These are phyloP conservation scores for Steatocranus sp. DNA, from an alignment of 2,797 vertebrate species.

Conservation along the genomic window DNA sequence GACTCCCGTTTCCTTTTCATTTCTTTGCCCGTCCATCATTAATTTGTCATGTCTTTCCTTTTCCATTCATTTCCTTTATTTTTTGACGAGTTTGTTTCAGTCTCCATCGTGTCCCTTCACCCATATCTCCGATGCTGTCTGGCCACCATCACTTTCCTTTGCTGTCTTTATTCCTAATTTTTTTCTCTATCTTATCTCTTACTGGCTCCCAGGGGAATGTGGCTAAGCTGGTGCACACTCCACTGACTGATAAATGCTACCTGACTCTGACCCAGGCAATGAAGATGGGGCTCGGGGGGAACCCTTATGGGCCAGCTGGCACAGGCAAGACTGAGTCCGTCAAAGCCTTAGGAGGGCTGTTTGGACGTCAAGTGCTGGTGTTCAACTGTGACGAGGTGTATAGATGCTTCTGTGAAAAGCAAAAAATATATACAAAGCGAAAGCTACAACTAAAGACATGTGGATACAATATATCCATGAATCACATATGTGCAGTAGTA, in stretches of 20 bases:
- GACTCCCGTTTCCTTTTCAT: neutral
- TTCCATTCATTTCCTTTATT: conserved; percentile 10
- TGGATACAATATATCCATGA: neutral
- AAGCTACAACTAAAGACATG: neutral
- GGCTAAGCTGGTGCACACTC: conserved; percentile 93
- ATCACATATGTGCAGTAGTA: neutral
- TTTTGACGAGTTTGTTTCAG: neutral
- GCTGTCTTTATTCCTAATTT: conserved; percentile 5
- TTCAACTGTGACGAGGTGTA: conserved; percentile 99
- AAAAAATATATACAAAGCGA: neutral
- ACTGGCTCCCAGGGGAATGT: conserved; percentile 85
- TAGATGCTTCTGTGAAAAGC: neutral
- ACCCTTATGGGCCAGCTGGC: conserved; percentile 96
- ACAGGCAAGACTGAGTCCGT: conserved; percentile 98
- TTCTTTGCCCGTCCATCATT: neutral
- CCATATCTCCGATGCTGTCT: neutral
- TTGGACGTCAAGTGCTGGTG: conserved; percentile 95
- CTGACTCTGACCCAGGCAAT: conserved; percentile 96
- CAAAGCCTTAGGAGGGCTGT: conserved; percentile 92
- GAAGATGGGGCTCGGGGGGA: conserved; percentile 96
- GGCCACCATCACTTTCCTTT: neutral
- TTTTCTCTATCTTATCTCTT: neutral
- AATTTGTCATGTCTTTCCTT: neutral
- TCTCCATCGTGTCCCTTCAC: neutral
- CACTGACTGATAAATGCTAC: conserved; percentile 97